phyloP scores from a whole-genome alignment of 2,113 vertebrate species.

The Panthera tigris region DNA sequence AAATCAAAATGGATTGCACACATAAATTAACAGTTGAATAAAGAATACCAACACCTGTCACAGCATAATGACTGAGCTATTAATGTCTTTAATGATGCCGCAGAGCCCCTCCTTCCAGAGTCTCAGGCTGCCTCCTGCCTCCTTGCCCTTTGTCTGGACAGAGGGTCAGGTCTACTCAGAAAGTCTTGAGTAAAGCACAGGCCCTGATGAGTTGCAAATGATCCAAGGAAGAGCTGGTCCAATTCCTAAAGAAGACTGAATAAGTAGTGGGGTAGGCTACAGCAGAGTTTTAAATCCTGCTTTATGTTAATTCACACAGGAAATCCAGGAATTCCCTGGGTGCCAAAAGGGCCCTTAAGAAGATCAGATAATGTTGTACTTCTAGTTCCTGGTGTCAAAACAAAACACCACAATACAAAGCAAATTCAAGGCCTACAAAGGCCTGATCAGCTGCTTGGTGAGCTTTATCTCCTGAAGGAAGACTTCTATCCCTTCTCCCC shows the following conservation, averaged over 20 bases:
- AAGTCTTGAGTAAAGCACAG: neutral
- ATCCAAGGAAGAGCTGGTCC: neutral
- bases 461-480: neutral
- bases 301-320: neutral
- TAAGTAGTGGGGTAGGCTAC: neutral
- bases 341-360: neutral
- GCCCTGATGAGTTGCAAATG: neutral
- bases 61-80: neutral
- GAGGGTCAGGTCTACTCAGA: neutral
- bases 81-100: neutral
- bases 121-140: no score
- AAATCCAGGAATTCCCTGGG: neutral
- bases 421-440: neutral
- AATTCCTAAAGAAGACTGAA: neutral
- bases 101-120: neutral
- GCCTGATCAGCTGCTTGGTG: neutral
- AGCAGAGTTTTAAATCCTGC: neutral
- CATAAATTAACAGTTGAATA: neutral
- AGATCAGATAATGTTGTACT: neutral
- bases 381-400: neutral
- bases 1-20: neutral
- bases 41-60: neutral
- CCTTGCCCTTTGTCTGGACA: neutral
- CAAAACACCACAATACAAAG: neutral
- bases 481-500: neutral